Conservation (phyloP, 1,140 invertebrate species). For the Luehdorfia chinensis region DNA sequence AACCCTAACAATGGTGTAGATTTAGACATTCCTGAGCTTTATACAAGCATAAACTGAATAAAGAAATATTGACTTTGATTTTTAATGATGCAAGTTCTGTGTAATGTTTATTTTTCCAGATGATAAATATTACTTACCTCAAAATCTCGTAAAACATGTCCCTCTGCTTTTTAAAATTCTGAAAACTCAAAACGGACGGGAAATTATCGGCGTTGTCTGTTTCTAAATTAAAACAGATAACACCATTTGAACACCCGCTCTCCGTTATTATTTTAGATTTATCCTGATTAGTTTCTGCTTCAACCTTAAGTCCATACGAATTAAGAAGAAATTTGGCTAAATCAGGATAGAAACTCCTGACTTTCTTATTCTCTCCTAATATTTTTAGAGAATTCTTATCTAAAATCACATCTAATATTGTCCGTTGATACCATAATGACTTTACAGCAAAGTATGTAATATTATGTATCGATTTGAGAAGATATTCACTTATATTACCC, state of each 20-base stretch:
- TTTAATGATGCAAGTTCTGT: no score
- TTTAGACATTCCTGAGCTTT: no score
- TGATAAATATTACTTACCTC: no score
- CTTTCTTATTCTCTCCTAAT: slow-evolving; percentile 62
- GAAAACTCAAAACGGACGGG: slow-evolving; percentile 84
- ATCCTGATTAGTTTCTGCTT: slow-evolving; percentile 42
- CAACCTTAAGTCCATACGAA: slow-evolving; percentile 54
- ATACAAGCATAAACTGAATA: no score
- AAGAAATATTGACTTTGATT: no score
- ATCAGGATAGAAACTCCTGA: slow-evolving; percentile 55
- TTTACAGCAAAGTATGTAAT: slow-evolving; percentile 67
- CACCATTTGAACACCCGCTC: slow-evolving; percentile 39
- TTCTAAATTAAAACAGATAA: slow-evolving; percentile 78
- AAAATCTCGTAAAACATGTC: slow-evolving; percentile 89
- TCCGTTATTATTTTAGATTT: slow-evolving; percentile 26
- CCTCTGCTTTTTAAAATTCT: slow-evolving; percentile 88
- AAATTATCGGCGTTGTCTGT: slow-evolving; percentile 92
- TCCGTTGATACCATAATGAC: slow-evolving; percentile 55
- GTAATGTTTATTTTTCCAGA: no score
- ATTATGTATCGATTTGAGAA: slow-evolving; percentile 65
- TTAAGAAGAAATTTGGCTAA: slow-evolving; percentile 63
- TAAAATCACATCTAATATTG: slow-evolving; percentile 55
- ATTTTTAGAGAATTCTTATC: slow-evolving; percentile 65
- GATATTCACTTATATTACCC: slow-evolving; percentile 30
- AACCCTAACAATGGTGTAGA: no score